Percentiles rank a stretch among this genome's conserved stretches.
phyloP scores from a whole-genome alignment of 1,140 invertebrate species.

The Armadillidium nasatum region DNA sequence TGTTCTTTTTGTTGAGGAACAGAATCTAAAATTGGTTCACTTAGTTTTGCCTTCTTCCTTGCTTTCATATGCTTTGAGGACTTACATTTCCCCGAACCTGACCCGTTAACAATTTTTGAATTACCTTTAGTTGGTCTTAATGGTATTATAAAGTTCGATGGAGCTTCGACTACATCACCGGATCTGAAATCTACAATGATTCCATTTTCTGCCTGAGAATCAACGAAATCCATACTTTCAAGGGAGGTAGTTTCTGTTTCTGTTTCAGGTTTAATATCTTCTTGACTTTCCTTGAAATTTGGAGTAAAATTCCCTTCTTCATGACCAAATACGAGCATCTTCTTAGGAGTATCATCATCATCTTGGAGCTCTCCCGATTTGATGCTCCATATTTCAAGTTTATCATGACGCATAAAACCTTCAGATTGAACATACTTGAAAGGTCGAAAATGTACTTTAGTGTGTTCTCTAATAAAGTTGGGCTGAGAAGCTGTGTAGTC shows the following conservation, averaged over 20 bases:
- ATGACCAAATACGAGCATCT: slow-evolving; percentile 20
- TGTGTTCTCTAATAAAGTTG: slow-evolving; percentile 71
- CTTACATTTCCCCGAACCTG: neutral
- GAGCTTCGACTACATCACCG: slow-evolving; percentile 43
- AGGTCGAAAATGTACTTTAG: slow-evolving; percentile 66
- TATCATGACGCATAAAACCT: slow-evolving; percentile 40
- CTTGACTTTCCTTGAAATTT: slow-evolving; percentile 14
- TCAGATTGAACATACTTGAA: slow-evolving; percentile 43
- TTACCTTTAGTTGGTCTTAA: slow-evolving; percentile 33
- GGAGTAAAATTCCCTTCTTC: slow-evolving; percentile 23
- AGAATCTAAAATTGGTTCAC: neutral
- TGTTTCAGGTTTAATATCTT: slow-evolving; percentile 11
- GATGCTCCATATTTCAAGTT: slow-evolving; percentile 37
- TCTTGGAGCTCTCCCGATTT: slow-evolving; percentile 21
- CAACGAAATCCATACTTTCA: slow-evolving; percentile 18
- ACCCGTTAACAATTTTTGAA: slow-evolving; percentile 21
- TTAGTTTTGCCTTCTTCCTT: slow-evolving; percentile 6
- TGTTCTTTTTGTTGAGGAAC: neutral
- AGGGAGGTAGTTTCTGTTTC: neutral
- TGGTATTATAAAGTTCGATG: slow-evolving; percentile 39
- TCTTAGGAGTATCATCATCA: slow-evolving; percentile 20
- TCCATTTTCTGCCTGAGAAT: slow-evolving; percentile 32
- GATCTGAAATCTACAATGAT: slow-evolving; percentile 40
- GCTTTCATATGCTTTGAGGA: neutral
- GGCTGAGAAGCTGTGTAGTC: slow-evolving; percentile 73